Evolutionary conservation across 2,113 vertebrate genomes (phyloP), one percentile per base, ranked within the genome.

Genomic region (Corythornis madagascariensis): DNA sequence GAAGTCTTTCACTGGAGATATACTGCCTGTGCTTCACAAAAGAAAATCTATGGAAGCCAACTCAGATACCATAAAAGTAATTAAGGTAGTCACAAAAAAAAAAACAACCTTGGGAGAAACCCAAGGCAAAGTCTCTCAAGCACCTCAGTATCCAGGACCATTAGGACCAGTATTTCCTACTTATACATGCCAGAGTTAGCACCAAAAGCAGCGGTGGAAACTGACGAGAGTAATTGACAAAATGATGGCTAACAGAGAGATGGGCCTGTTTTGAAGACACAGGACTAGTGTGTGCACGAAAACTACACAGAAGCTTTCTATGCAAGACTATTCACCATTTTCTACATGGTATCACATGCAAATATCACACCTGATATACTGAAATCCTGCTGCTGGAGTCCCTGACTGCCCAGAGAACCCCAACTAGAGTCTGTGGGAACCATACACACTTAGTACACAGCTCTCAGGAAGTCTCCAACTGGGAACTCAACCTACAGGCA

Each of bases 351-450:
- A 79, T 65, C 21, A n/a, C 43, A 25, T 4, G 12, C 33, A 81
- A 45, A 63, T 69, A 35, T 75, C 45, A 75, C 60, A 91, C 31
- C 55, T 73, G 55, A 83, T 20, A 57, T 3, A 57, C 22, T 47
- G 63, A 56, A 84, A 56, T 59, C 69, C 18, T 65, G 64, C 45
- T 61, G 38, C 48, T 8, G 3, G 60, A 60, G 53, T 40, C 43
- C 47, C 73, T 73, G 82, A 45, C 71, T 76, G 69, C 47, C 42
- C 71, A 15, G 38, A 73, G 48, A 73, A 92, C 47, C 65, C 50
- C 59, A 73, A 71, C 31, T 94, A 60, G 64, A 93, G 63, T 42
- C 66, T n/a, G 26, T 33, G 45, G 42, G 67, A 92, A 91, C 50
- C 67, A 82, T 5, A 4, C 1, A 1, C 59, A 50, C 71, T 0